phyloP scores from a whole-genome alignment of 2,888 invertebrate genomes.

The Phaonia tiefii region DNA sequence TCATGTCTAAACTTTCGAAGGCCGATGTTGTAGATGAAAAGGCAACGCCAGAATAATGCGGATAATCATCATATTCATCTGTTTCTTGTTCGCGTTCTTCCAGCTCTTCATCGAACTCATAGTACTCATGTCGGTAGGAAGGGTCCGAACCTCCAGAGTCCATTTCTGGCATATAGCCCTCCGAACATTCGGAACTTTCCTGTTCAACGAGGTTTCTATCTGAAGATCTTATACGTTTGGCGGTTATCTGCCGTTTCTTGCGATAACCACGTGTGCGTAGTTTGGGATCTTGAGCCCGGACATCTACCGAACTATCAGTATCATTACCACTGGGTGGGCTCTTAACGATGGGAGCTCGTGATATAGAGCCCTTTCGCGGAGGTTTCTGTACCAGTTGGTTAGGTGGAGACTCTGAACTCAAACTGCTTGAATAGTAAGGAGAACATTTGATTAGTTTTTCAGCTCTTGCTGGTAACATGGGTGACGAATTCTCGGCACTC shows the following conservation, averaged over 20 bases:
- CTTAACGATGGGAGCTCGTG: slow-evolving; percentile 83
- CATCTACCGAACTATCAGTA: slow-evolving; percentile 86
- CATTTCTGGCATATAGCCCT: slow-evolving; percentile 86
- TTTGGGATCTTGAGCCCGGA: slow-evolving; percentile 85
- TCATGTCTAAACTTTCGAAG: slow-evolving; percentile 84
- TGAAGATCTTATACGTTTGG: slow-evolving; percentile 77
- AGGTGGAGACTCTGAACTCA: slow-evolving; percentile 88
- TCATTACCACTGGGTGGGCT: slow-evolving; percentile 89
- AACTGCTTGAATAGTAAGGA: slow-evolving; percentile 88
- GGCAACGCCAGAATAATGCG: slow-evolving; percentile 75
- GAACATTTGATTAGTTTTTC: slow-evolving; percentile 85
- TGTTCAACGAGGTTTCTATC: slow-evolving; percentile 80
- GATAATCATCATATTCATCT: slow-evolving; percentile 84
- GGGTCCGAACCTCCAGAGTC: slow-evolving; percentile 84
- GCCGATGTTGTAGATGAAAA: slow-evolving; percentile 74
- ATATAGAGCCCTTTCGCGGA: slow-evolving; percentile 84
- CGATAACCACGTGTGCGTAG: slow-evolving; percentile 86
- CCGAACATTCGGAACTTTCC: slow-evolving; percentile 85
- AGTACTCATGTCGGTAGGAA: slow-evolving; percentile 82
- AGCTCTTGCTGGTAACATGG: slow-evolving; percentile 78
- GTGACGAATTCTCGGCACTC: slow-evolving; percentile 78
- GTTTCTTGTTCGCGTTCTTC: slow-evolving; percentile 79
- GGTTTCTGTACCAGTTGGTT: slow-evolving; percentile 84
- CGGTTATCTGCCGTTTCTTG: slow-evolving; percentile 83
- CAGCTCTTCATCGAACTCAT: slow-evolving; percentile 80